phyloP scores from a whole-genome alignment of 2,888 invertebrate species.

The Euclidia mi region DNA sequence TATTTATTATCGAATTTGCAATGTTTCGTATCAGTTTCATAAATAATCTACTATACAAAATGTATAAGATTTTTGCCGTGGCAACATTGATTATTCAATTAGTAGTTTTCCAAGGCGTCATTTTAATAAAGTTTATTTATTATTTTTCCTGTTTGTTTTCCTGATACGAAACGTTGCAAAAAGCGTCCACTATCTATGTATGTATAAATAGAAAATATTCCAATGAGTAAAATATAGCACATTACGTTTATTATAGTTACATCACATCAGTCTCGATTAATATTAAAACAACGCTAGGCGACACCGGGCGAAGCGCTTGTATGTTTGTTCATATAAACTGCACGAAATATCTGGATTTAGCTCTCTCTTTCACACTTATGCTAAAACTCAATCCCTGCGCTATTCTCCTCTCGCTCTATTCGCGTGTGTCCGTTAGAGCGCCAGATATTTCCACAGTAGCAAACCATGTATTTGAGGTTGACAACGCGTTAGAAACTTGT shows the following conservation, averaged over 20 bases:
- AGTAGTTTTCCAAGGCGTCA: too few relatives aligned
- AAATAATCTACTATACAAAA: neutral
- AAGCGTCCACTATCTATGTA: constrained; percentile 33
- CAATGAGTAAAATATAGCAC: constrained; percentile 78
- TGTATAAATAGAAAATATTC: constrained; percentile 67
- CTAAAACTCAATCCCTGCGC: too few relatives aligned
- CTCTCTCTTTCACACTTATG: neutral
- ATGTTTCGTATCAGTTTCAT: constrained; percentile 30
- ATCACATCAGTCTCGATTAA: constrained; percentile 81
- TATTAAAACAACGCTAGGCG: constrained; percentile 52
- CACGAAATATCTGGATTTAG: neutral
- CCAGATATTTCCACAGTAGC: constrained; percentile 3
- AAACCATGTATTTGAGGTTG: constrained; percentile 3
- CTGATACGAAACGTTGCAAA: constrained; percentile 35
- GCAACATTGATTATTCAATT: too few relatives aligned
- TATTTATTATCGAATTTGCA: constrained; percentile 22
- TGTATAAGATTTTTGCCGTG: too few relatives aligned
- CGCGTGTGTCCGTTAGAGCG: too few relatives aligned
- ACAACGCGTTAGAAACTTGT: constrained; percentile 13
- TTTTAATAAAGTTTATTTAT: too few relatives aligned
- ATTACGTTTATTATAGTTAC: constrained; percentile 68
- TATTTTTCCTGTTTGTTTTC: too few relatives aligned
- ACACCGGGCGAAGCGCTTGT: constrained; percentile 25
- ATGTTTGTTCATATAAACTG: constrained; percentile 26
- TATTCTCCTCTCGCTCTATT: too few relatives aligned